Evolutionary conservation across 64 coral and sea anemone species (phyloP).

Genomic region (Dendrophyllia cribrosa): DNA sequence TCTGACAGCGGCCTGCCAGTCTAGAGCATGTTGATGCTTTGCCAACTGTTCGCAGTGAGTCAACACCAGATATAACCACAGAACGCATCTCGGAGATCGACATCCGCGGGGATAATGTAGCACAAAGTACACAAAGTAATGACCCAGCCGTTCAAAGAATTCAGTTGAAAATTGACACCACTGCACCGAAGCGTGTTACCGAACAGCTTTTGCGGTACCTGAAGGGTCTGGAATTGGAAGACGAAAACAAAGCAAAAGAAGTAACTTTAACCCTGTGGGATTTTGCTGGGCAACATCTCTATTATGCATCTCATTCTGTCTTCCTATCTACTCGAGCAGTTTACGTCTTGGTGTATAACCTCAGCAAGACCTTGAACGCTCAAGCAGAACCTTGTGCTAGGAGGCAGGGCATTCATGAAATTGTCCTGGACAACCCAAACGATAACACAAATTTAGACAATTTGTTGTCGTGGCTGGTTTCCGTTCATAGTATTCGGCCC

Average conservation of each 20-base stretch:
- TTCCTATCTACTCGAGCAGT: slow-evolving; percentile 20
- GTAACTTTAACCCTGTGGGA: slow-evolving; percentile 8
- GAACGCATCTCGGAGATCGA: too few relatives aligned
- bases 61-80: too few relatives aligned
- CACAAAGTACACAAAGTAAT: too few relatives aligned
- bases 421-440: slow-evolving; percentile 20
- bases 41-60: too few relatives aligned
- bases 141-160: neutral
- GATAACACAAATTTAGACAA: slow-evolving; percentile 27
- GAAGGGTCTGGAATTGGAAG: neutral
- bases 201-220: neutral
- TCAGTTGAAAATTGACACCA: neutral
- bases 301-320: slow-evolving; percentile 34
- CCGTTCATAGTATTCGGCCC: slow-evolving; percentile 6
- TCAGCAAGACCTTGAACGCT: neutral
- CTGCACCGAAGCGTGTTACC: slow-evolving; percentile 9
- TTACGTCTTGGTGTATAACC: slow-evolving; percentile 27
- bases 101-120: too few relatives aligned
- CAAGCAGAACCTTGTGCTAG: slow-evolving; percentile 14
- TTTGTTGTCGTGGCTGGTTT: slow-evolving; percentile 41
- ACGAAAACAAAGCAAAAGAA: neutral
- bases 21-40: too few relatives aligned
- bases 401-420: slow-evolving; percentile 7
- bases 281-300: slow-evolving; percentile 39
- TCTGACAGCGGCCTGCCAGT: too few relatives aligned